Conservation (phyloP, 2,113 vertebrate genomes). For the Oxyura jamaicensis region DNA sequence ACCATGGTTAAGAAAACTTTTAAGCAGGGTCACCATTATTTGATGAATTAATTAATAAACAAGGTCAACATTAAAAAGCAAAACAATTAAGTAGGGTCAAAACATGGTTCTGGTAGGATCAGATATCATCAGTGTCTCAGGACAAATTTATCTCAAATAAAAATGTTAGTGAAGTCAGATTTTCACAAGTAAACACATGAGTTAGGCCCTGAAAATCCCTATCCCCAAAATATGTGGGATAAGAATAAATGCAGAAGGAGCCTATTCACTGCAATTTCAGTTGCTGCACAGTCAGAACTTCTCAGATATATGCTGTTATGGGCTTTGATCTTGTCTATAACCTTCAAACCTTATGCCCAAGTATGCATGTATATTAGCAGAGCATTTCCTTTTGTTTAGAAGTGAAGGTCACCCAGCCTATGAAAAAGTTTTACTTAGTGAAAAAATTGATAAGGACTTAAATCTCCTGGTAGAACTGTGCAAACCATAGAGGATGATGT, state of each 20-base stretch:
- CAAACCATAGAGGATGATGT: not conserved
- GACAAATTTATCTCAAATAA: not conserved
- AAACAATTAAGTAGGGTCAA: not conserved
- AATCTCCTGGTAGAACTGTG: not conserved
- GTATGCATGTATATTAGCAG: not conserved
- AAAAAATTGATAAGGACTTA: not conserved
- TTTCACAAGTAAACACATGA: not conserved
- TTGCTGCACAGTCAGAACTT: not conserved
- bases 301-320: not conserved
- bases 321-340: not conserved
- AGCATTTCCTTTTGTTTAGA: not conserved
- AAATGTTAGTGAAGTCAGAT: not conserved
- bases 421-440: not conserved
- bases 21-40: rapidly evolving
- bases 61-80: not conserved
- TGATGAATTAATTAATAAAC: not conserved
- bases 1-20: not conserved
- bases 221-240: not conserved
- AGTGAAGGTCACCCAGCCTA: not conserved
- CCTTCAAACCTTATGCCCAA: not conserved
- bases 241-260: not conserved
- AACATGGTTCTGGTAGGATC: constrained; percentile 1
- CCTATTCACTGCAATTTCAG: not conserved
- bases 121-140: not conserved
- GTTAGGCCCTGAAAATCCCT: not conserved